Base-by-base conservation (phyloP, 2,888 invertebrate species). In the Agonopterix arenella region DNA sequence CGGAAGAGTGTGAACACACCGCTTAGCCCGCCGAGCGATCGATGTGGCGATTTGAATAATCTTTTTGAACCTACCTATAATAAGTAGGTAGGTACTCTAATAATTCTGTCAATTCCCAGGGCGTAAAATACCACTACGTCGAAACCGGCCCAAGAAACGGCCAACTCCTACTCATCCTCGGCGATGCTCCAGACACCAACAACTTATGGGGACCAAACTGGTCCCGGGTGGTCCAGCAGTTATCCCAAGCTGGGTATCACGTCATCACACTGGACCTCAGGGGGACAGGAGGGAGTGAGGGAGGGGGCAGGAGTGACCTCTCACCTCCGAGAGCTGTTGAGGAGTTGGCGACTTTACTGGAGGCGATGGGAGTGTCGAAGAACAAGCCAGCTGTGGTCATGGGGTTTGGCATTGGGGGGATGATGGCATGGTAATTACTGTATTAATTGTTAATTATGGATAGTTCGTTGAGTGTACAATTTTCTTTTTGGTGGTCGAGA, bases 41-140 rank as follows among this genome's bases (percentile, higher is more conserved):
- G 13, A 13, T 13, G 13, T 13, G 13, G 13, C 13, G 13, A 13
- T 13, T 13, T 13, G 1, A 13, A 13, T 13, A 13, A 13, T 13
- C 13, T 2, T 13, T 18, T 18, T 4, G 1, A 18, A 18, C 28
- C 28, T 28, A 7, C 13, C 13, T 13, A 13, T 1, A 40, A 18
- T 11, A 5, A 28, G 5, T 28, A 28, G 1, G 28, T 28, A 28
- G 5, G 9, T 28, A 28, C 28, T 28, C 28, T 28, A 28, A 28
- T 28, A 1, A 28, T 28, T 28, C 28, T 28, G 7, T 28, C 28
- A 28, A n/a, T 59, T 70, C 69, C 2, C 70, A 89, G 88, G 85
- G 84, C 7, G 84, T 84, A 11, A 89, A 89, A 73, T 89, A 89
- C 58, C 89, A 89, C 58, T 89, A 89, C 61, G 84, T 88, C 11